Percentiles rank a stretch among this genome's conserved stretches.
Conservation (phyloP, 1,140 invertebrate species). For the Trigoniulus corallinus region DNA sequence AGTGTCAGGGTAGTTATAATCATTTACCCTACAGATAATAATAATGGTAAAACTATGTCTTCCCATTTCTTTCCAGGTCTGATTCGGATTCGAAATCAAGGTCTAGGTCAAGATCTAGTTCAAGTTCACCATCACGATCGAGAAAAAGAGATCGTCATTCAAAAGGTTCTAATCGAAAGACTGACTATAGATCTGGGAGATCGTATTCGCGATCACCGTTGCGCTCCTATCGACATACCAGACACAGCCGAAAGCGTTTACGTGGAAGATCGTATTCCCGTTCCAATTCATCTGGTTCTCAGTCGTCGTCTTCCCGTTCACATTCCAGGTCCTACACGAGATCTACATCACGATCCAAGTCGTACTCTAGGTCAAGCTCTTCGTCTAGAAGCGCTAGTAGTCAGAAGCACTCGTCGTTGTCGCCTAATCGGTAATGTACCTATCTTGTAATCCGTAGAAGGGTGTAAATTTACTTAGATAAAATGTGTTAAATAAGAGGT, state of each 20-base stretch:
- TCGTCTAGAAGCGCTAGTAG: conserved; percentile 14
- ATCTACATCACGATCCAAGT: conserved; percentile 15
- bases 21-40: too few species aligned
- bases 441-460: not conserved
- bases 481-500: conserved; percentile 1
- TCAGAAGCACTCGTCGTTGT: not conserved
- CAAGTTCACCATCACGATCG: conserved; percentile 5
- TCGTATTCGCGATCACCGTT: not conserved
- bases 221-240: not conserved
- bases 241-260: not conserved
- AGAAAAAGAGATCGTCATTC: conserved; percentile 1
- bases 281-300: too few species aligned
- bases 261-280: conserved; percentile 11
- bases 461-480: too few species aligned
- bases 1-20: too few species aligned
- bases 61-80: not conserved
- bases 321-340: conserved; percentile 21
- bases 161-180: not conserved
- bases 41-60: too few species aligned
- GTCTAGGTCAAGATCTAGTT: conserved; percentile 25
- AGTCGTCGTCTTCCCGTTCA: conserved; percentile 21
- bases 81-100: conserved; percentile 16
- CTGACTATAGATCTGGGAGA: too few species aligned
- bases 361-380: conserved; percentile 1
- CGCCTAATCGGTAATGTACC: not conserved